Percentiles rank a stretch among this genome's conserved stretches.
Conservation (phyloP, 1,140 invertebrate genomes). For the Ditylenchus dipsaci region DNA sequence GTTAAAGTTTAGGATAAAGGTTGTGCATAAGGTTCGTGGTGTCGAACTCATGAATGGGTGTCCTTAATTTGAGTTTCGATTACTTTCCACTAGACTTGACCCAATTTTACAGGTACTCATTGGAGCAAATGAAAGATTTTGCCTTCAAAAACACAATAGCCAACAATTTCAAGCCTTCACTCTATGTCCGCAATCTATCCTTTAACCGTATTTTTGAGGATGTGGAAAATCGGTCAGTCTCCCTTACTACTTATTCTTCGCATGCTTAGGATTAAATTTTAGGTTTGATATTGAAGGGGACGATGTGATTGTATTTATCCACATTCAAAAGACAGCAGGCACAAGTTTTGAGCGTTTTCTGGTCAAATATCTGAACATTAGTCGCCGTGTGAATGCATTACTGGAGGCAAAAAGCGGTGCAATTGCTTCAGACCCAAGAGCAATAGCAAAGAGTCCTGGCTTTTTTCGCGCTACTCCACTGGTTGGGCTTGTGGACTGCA, state of each 20-base stretch:
- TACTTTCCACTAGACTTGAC: too few species aligned
- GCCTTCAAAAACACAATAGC: constrained; percentile 42
- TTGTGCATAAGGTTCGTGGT: too few species aligned
- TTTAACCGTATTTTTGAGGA: constrained; percentile 49
- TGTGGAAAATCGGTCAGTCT: constrained; percentile 26
- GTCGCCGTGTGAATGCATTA: constrained; percentile 47
- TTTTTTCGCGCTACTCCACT: constrained; percentile 95
- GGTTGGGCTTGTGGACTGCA: constrained; percentile 98
- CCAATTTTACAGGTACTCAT: constrained; percentile 20
- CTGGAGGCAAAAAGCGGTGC: constrained; percentile 62
- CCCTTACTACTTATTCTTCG: constrained; percentile 4
- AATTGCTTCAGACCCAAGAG: constrained; percentile 67
- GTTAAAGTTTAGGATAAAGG: too few species aligned
- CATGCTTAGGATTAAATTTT: not conserved
- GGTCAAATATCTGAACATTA: constrained; percentile 50
- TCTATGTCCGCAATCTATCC: constrained; percentile 44
- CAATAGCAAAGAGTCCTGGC: constrained; percentile 67
- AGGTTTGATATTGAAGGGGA: constrained; percentile 68
- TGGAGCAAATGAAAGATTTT: constrained; percentile 47
- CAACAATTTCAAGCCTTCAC: constrained; percentile 37
- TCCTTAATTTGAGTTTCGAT: too few species aligned
- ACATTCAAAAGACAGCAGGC: constrained; percentile 96
- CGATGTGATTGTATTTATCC: constrained; percentile 95
- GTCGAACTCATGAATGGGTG: too few species aligned
- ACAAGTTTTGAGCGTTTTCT: constrained; percentile 73